Base-by-base conservation (phyloP, 2,113 vertebrate genomes). In the Varanus salvator region DNA sequence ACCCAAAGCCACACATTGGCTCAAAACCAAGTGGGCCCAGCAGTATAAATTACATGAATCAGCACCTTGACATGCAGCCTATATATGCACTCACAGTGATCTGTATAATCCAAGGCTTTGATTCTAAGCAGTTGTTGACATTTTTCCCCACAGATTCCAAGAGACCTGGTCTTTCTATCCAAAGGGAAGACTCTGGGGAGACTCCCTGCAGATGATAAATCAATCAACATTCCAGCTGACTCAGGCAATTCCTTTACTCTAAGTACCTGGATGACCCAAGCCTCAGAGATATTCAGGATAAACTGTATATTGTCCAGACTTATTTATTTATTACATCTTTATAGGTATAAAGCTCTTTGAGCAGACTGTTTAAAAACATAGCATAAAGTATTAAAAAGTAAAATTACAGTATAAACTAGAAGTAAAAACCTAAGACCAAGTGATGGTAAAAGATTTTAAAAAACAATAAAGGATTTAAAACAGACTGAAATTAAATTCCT, bases 151-250 rank as follows among this genome's bases (percentile, higher is more conserved):
- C n/a, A 66, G 50, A 50, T 27, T 54, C 84, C 23, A 27, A 75
- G 74, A 57, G 31, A 66, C 19, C 19, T 27, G 8, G 8, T 27
- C 34, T 68, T 68, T 68, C 25, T 27, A 7, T 38, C 71, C n/a
- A 75, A 71, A 50, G 84, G 38, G 25, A 31, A 71, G 31, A 71
- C 48, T 34, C 31, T 54, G 17, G 15, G n/a, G 50, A 27, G 75
- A 6, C 19, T 74, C 17, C 14, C 19, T 74, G 34, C 7, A 74
- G 50, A 54, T 44, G 34, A 75, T 75, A 57, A 86, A 25, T 34
- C 71, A 86, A 86, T 75, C 31, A 86, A 57, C 71, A 86, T 86
- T 75, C 84, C 71, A 75, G 50, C 31, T 52, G 57, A 12, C 52
- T 21, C 50, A 75, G 50, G 6, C 21, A 71, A 75, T 57, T 27